Evolutionary conservation across 2,113 vertebrate genomes (phyloP).

Genomic region (Leucosticte australis): DNA sequence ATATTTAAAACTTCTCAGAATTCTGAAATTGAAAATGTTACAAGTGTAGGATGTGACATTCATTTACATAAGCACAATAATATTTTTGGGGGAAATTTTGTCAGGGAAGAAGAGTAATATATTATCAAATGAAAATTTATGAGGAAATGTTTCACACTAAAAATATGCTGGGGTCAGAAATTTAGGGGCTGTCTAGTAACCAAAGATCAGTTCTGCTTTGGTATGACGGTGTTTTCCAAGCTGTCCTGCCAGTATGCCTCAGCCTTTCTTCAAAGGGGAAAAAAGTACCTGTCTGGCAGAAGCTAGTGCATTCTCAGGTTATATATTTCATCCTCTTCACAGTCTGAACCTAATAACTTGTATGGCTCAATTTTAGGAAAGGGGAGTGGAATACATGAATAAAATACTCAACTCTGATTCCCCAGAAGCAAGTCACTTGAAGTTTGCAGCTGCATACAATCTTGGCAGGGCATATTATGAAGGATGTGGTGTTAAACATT

Average conservation of each 20-base stretch:
- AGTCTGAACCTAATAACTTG: not conserved
- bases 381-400: constrained; percentile 78
- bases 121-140: not conserved
- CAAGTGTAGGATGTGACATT: not conserved
- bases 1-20: not conserved
- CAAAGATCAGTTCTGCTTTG: not conserved
- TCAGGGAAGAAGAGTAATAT: not conserved
- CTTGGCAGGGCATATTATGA: constrained; percentile 80
- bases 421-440: constrained; percentile 68
- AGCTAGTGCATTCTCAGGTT: not conserved
- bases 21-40: not conserved
- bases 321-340: not conserved
- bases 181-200: not conserved
- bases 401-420: constrained; percentile 71
- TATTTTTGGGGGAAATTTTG: not conserved
- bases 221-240: not conserved
- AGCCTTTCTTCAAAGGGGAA: not conserved
- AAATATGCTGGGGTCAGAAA: not conserved
- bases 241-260: not conserved
- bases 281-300: not conserved
- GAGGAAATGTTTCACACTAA: not conserved
- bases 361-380: constrained; percentile 64
- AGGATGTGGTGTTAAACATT: constrained; percentile 73
- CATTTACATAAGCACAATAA: not conserved
- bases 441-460: constrained; percentile 80